Base-by-base conservation (phyloP, 2,888 invertebrate genomes). In the Yponomeuta cagnagella region DNA sequence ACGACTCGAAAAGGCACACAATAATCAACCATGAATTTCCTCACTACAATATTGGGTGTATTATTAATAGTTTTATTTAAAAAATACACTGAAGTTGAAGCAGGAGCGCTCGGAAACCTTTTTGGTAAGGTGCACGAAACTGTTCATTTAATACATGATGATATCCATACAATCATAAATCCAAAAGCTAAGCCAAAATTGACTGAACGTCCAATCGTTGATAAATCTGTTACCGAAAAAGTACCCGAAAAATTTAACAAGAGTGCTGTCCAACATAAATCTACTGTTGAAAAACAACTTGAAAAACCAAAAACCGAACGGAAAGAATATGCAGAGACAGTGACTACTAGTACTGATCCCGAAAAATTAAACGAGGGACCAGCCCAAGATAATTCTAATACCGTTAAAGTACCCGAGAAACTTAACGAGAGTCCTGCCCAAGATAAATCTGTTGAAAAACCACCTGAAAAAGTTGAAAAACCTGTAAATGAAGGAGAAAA, bases 51-150 rank as follows among this genome's bases (percentile, higher is more conserved):
- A 15, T 33, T 43, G 48, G 23, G n/a, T 68, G 5, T 68, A 23
- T 23, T 67, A 10, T 43, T 48, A 10, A 48, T 68, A 37, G n/a
- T 68, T 43, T 23, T n/a, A 37, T 5, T 43, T 9, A 2, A 23
- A 23, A 10, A 8, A 37, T 64, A 48, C 10, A 65, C 63, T 65
- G 23, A 48, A 69, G 80, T 76, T n/a, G 74, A 79, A 72, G 85
- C 81, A 63, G 77, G 80, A 63, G 68, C 80, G 10, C 69, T 82
- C 0, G 75, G 74, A 48, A 74, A 76, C 58, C 71, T 89, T 5
- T 76, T 88, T 6, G 80, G 74, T 10, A 76, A 75, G 48, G 69
- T 86, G 68, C 78, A 77, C 31, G 74, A 82, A 23, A 72, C 76
- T 15, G 76, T 75, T 2, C 73, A 79, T 43, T 79, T 80, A 72